Conservation (phyloP, 2,113 vertebrate genomes). For the Pungitius pungitius region DNA sequence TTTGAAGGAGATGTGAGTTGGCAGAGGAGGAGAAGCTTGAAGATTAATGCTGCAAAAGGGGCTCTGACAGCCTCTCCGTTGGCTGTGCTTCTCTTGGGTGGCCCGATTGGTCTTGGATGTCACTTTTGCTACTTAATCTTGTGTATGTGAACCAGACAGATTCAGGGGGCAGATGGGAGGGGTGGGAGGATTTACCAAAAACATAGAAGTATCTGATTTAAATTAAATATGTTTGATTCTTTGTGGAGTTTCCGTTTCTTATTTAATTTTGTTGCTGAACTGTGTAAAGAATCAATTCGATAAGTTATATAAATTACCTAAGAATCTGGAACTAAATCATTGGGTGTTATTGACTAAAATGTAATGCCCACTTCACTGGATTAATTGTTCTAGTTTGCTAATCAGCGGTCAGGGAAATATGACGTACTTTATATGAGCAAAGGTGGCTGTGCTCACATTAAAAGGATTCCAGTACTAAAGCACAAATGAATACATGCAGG, state of each 20-base stretch:
- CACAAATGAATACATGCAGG: too few species aligned
- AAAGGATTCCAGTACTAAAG: background rate
- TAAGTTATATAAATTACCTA: background rate
- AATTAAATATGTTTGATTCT: background rate
- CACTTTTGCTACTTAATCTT: constrained; percentile 99
- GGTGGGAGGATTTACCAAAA: too few species aligned
- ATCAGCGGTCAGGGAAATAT: background rate
- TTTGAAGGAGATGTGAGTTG: constrained; percentile 97
- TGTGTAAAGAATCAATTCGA: background rate
- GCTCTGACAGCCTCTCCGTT: constrained; percentile 96
- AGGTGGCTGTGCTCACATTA: background rate
- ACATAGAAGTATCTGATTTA: background rate
- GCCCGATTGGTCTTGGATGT: constrained; percentile 99
- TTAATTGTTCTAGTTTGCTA: background rate
- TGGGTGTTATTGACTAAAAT: background rate
- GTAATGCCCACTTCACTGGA: background rate
- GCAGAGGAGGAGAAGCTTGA: constrained; percentile 93
- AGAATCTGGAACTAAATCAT: background rate
- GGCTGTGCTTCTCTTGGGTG: constrained; percentile 95
- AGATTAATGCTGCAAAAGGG: constrained; percentile 97
- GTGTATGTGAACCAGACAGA: constrained; percentile 95
- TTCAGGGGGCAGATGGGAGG: constrained; percentile 83
- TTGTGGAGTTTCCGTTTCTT: background rate
- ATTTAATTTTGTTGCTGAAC: background rate
- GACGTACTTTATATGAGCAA: background rate